phyloP scores from a whole-genome alignment of 2,888 invertebrate genomes.

The Chaitophorus viminalis region DNA sequence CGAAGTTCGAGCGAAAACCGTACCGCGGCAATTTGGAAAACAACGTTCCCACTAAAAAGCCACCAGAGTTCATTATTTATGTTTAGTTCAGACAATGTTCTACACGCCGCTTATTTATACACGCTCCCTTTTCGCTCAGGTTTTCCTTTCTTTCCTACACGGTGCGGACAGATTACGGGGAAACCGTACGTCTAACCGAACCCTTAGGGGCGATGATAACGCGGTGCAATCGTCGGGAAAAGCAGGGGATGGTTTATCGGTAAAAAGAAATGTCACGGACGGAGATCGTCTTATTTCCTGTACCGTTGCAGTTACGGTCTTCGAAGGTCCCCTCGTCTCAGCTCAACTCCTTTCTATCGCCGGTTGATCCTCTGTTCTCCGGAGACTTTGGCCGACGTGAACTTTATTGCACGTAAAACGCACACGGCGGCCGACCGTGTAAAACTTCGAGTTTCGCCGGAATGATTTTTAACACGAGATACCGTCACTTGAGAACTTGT shows the following conservation, averaged over 20 bases:
- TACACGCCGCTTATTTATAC: background rate
- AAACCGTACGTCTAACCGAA: slow-evolving; percentile 18
- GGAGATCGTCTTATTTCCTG: background rate
- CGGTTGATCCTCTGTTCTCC: background rate
- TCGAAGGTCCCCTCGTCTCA: background rate
- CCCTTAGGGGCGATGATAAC: slow-evolving; percentile 17
- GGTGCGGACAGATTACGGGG: background rate
- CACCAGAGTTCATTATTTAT: slow-evolving; percentile 27
- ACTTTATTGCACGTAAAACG: background rate
- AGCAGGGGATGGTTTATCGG: slow-evolving; percentile 28
- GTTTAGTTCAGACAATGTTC: slow-evolving; percentile 22
- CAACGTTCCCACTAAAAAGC: slow-evolving; percentile 3
- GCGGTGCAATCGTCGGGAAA: slow-evolving; percentile 20
- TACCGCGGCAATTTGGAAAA: background rate
- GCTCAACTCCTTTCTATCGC: background rate
- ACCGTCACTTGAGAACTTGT: background rate
- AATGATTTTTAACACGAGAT: background rate
- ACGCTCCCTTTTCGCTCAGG: background rate
- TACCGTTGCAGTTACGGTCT: background rate
- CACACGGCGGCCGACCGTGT: background rate
- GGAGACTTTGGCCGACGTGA: slow-evolving; percentile 26
- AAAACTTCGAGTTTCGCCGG: background rate
- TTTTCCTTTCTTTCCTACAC: background rate
- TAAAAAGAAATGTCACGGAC: slow-evolving; percentile 24
- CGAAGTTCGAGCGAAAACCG: background rate